phyloP scores from a whole-genome alignment of 1,140 invertebrate genomes.

The Aradophagus sp. region DNA sequence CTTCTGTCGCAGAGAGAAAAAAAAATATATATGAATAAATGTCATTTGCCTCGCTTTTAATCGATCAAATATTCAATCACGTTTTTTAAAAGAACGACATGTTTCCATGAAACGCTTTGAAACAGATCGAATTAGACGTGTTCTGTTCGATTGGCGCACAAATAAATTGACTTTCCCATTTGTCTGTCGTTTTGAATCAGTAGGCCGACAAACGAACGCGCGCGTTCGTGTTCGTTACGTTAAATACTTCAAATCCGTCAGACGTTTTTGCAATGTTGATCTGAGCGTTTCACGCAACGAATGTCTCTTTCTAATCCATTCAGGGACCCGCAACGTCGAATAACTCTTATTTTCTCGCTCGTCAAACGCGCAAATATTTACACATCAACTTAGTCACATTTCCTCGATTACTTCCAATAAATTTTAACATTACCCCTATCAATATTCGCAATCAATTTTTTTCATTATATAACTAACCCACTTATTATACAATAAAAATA shows the following conservation, averaged over 20 bases:
- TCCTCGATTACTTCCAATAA: too few relatives aligned
- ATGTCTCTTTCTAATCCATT: constrained; percentile 16
- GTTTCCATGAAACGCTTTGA: too few relatives aligned
- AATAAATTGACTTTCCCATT: constrained; percentile 29
- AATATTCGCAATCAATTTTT: too few relatives aligned
- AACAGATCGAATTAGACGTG: constrained; percentile 2
- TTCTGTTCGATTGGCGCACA: constrained; percentile 12
- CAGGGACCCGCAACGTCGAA: constrained; percentile 1
- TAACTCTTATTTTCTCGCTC: constrained; percentile 12
- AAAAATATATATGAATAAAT: too few relatives aligned
- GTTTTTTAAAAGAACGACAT: too few relatives aligned
- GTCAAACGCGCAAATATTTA: background rate
- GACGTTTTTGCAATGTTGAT: constrained; percentile 4
- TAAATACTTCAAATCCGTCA: constrained; percentile 19
- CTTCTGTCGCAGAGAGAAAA: too few relatives aligned
- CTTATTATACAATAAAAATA: too few relatives aligned
- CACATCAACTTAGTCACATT: too few relatives aligned
- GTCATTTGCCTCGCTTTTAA: too few relatives aligned
- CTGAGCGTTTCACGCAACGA: background rate
- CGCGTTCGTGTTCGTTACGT: constrained; percentile 7
- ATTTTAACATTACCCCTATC: too few relatives aligned
- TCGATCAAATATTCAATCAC: too few relatives aligned
- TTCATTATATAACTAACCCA: too few relatives aligned
- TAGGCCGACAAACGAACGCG: constrained; percentile 6
- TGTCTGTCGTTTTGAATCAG: constrained; percentile 2